These are phyloP conservation scores for Eucidaris tribuloides DNA, from an alignment of 35 echinoderm and acorn worm species.

Conservation along the genomic window DNA sequence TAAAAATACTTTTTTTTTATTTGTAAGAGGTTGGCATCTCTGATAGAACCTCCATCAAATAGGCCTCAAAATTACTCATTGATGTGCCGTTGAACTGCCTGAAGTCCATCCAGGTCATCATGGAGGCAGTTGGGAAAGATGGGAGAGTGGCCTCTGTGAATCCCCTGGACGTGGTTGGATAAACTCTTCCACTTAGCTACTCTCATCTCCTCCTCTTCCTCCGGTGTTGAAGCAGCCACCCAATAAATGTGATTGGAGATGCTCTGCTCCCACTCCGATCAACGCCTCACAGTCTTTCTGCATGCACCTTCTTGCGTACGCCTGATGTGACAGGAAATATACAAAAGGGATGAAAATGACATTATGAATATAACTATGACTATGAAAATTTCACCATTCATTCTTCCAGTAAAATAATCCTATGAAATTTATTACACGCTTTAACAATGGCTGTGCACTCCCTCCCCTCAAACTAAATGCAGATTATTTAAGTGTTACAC, in stretches of 20 bases:
- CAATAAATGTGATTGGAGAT: conserved; percentile 51
- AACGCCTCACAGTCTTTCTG: conserved; percentile 41
- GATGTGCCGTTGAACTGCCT: too few species aligned
- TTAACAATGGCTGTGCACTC: conserved; percentile 19
- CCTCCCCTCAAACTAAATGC: conserved; percentile 38
- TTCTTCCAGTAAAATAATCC: too few species aligned
- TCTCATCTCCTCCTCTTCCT: conserved; percentile 11
- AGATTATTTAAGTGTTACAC: too few species aligned
- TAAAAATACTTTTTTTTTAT: too few species aligned
- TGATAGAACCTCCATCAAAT: too few species aligned
- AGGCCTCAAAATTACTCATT: too few species aligned
- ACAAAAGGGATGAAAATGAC: too few species aligned
- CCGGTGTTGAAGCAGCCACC: conserved; percentile 36
- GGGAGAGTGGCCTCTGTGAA: conserved; percentile 7
- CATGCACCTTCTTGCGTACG: too few species aligned
- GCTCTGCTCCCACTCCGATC: conserved; percentile 22
- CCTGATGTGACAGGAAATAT: too few species aligned
- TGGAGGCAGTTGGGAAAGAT: conserved; percentile 33
- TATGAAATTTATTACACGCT: conserved; percentile 61
- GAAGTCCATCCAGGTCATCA: conserved; percentile 27
- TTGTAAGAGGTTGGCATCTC: too few species aligned
- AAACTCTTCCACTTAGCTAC: conserved; percentile 34
- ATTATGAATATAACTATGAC: too few species aligned
- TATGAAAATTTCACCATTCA: too few species aligned
- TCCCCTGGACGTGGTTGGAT: conserved; percentile 33